Base-by-base conservation (phyloP, 2,797 vertebrate genomes). In the Squalus acanthias region DNA sequence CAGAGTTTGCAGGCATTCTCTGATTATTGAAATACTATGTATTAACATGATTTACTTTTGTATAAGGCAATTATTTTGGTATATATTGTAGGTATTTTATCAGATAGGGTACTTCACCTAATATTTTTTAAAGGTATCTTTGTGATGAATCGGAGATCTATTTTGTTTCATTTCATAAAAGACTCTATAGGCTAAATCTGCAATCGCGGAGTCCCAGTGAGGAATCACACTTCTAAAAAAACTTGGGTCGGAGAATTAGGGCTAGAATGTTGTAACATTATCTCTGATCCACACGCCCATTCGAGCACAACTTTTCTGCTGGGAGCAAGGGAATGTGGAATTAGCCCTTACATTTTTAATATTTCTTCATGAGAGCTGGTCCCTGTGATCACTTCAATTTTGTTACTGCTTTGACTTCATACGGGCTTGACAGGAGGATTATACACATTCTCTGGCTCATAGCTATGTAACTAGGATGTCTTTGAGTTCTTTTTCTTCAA, bases 151-250 rank as follows among this genome's bases (percentile, higher is more conserved):
- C 46, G 1, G 46, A 50, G 13, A 17, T 63, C 29, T 33, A 63
- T 92, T 50, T 92, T 92, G 60, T 93, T 93, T 3, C 33, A 92
- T 65, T 63, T 92, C 33, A 20, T 92, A 65, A 92, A 85, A 92
- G 15, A 92, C 57, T 60, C 3, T 8, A 76, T 82, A 6, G 76
- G 3, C 26, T 26, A 57, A 92, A 63, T 65, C 57, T 17, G 0
- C 1, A 65, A n/a, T 92, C 57, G 13, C 33, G 79, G 20, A 85
- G 39, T 85, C 6, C 46, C 17, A 50, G 82, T 22, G 79, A 85
- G 39, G 39, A 46, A 46, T 46, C 79, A 22, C 17, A 46, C 13
- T 1, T 85, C n/a, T 85, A 22, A 85, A 91, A 91, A 91, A 91
- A 33, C 15, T 33, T 92, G 15, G 3, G 29, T 33, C 6, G 5